Conservation (phyloP, 1,140 invertebrate species). For the Bicyclus anynana region DNA sequence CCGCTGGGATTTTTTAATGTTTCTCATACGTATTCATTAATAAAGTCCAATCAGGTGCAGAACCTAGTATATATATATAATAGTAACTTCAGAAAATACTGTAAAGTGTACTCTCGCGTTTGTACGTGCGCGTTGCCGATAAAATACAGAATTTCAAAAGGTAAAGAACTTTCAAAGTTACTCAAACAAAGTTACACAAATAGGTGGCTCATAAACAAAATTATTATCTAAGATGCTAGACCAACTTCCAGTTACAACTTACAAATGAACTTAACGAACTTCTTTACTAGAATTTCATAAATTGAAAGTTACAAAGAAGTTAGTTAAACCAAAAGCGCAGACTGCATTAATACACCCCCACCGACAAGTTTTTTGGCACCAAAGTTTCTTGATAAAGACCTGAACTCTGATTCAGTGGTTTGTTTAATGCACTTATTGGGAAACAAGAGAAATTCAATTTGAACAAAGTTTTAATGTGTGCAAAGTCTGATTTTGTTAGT, state of each 20-base stretch:
- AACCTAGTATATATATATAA: no score
- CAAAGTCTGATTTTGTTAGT: conserved; percentile 1
- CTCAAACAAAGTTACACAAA: no score
- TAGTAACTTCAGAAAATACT: no score
- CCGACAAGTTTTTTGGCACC: conserved; percentile 57
- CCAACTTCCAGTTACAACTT: neutral
- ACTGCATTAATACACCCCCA: conserved; percentile 51
- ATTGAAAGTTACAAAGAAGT: conserved; percentile 41
- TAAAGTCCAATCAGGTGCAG: no score
- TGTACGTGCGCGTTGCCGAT: no score
- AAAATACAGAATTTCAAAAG: no score
- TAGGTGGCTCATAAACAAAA: neutral
- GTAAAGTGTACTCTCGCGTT: no score
- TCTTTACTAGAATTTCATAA: conserved; percentile 9
- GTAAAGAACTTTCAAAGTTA: no score
- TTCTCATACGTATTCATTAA: no score
- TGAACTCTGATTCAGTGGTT: conserved; percentile 27
- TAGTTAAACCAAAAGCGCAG: conserved; percentile 23
- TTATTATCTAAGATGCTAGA: neutral
- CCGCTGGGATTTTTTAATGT: no score
- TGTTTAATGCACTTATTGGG: conserved; percentile 27
- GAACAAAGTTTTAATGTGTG: conserved; percentile 20
- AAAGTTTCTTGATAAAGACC: conserved; percentile 28
- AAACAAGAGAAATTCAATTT: conserved; percentile 26
- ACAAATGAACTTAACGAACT: conserved; percentile 6